Evolutionary conservation across 2,888 invertebrate genomes (phyloP).

Genomic region (Rhamnusium bicolor): DNA sequence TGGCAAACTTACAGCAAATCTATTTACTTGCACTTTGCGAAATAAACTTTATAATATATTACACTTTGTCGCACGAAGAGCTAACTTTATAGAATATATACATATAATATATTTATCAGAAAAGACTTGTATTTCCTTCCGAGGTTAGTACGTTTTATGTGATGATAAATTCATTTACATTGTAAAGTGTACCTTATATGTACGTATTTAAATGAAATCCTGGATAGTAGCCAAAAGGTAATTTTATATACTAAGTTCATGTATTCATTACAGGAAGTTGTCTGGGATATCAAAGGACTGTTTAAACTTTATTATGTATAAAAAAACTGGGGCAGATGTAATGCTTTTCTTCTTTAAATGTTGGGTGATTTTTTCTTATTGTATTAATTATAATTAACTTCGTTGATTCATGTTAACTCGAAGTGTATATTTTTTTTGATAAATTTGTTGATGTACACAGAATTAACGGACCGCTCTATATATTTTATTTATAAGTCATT

Average conservation of each 20-base stretch:
- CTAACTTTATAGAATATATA: too few relatives aligned
- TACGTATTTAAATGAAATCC: neutral
- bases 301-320: neutral
- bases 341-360: too few relatives aligned
- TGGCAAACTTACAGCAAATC: neutral
- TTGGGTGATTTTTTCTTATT: too few relatives aligned
- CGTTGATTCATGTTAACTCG: too few relatives aligned
- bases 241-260: neutral
- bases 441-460: too few relatives aligned
- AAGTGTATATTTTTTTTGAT: too few relatives aligned
- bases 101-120: neutral
- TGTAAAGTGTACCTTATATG: neutral
- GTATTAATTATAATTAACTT: too few relatives aligned
- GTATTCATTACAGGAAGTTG: neutral
- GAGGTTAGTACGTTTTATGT: neutral
- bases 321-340: too few relatives aligned
- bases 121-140: neutral
- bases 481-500: too few relatives aligned
- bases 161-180: neutral
- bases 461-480: too few relatives aligned
- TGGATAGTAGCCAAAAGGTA: neutral
- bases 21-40: neutral
- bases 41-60: conserved; percentile 31
- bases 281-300: neutral
- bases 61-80: neutral